A percentile compares a stretch with the other conserved stretches of the same genome.
Conservation (phyloP, 2,797 vertebrate species). For the Mormyrops attenuatus region DNA sequence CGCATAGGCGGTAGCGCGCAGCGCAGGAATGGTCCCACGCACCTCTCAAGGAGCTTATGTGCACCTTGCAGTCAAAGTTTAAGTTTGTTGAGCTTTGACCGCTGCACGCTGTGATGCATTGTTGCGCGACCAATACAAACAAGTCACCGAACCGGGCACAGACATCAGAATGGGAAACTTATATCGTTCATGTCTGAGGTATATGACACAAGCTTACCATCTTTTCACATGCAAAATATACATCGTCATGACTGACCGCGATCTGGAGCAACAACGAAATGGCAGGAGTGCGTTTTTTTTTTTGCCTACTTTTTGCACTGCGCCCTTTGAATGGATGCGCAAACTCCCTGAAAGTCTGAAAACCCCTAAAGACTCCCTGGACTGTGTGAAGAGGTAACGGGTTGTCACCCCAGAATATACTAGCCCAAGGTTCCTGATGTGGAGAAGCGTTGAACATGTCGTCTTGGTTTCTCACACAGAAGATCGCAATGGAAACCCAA, state of each 20-base stretch:
- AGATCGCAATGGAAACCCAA: background rate
- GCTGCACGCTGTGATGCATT: background rate
- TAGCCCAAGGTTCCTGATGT: background rate
- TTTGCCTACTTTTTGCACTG: no score
- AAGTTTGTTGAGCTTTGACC: background rate
- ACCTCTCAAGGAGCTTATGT: background rate
- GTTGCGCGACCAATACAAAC: background rate
- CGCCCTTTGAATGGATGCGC: no score
- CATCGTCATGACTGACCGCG: no score
- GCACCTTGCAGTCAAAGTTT: background rate
- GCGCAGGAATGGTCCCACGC: background rate
- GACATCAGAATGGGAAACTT: background rate
- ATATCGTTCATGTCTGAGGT: background rate
- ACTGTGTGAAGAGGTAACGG: background rate
- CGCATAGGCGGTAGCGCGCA: background rate
- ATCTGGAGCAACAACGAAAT: no score
- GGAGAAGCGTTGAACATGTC: background rate
- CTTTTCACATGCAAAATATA: background rate
- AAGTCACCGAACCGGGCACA: background rate
- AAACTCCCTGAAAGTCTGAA: background rate
- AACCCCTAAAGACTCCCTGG: background rate
- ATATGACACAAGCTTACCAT: background rate
- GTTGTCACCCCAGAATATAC: background rate
- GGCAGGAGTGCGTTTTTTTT: background rate
- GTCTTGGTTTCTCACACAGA: background rate